Base-by-base conservation (phyloP, 1,140 invertebrate genomes). In the Subanguina moxae region DNA sequence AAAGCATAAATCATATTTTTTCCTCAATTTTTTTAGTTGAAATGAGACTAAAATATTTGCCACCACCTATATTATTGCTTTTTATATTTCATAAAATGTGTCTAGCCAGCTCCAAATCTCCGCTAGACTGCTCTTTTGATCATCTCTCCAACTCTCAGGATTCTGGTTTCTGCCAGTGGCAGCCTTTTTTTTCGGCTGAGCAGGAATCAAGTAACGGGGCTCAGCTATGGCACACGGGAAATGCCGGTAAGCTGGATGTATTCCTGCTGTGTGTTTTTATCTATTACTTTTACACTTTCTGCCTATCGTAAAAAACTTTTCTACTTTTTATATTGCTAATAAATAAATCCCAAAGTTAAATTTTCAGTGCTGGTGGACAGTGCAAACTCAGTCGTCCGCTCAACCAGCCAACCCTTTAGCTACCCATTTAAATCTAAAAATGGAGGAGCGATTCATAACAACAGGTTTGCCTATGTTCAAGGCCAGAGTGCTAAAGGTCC, bases 381-480 rank as follows among this genome's bases (percentile, higher is more conserved):
- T 25, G 66, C 57, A 13, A 68, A 68, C 52, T 68, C 45, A 30
- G 57, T 68, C 8, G 25, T 68, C n/a, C 65, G 46, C 19, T 67
- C 65, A 1, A 15, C 66, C n/a, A 62, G 27, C n/a, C 23, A 19
- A 52, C 23, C 48, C 3, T 52, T 52, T 15, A 52, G 32, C 32
- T 38, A 38, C 11, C 32, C 32, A 11, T 52, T 19, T 15, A 52
- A 52, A 52, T 52, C n/a, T 25, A 52, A 52, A 15, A 52, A 52
- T 52, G 48, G 48, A 52, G 32, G 32, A 38, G 32, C 32, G 11
- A 3, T 52, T 7, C n/a, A 3, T 28, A 61, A 61, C 27, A 61
- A 70, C 19, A 46, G 57, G 19, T 70, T 70, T 46, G 68, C 68
- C 1, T 70, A 67, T 66, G 66, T 64, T 15, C 68, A 70, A 48